phyloP scores from a whole-genome alignment of 2,888 invertebrate genomes.

The Callinectes sapidus region DNA sequence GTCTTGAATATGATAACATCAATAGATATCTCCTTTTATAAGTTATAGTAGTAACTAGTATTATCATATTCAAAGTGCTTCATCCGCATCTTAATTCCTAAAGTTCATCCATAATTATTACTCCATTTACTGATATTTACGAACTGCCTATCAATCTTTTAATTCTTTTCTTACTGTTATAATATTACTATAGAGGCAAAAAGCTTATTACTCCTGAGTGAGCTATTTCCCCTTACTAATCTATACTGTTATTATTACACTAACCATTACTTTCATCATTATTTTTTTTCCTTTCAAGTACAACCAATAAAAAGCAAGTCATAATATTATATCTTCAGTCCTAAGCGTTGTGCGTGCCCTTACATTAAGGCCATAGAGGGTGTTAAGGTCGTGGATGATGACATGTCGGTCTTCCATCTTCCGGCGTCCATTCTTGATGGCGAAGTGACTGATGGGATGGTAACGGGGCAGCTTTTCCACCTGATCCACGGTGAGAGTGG shows the following conservation, averaged over 20 bases:
- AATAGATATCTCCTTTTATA: no score
- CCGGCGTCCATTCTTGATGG: constrained; percentile 88
- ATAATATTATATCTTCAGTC: no score
- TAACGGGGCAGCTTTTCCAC: constrained; percentile 66
- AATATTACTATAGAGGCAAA: background rate
- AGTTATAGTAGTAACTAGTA: background rate
- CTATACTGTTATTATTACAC: no score
- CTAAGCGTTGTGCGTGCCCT: constrained; percentile 7
- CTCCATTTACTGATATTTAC: background rate
- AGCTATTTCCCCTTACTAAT: background rate
- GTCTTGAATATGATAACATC: no score
- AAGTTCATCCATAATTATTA: background rate
- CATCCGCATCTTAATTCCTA: background rate
- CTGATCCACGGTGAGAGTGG: constrained; percentile 54
- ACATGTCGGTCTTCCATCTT: constrained; percentile 95
- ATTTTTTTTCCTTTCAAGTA: no score
- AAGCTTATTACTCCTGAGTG: background rate
- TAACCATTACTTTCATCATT: no score
- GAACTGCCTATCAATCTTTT: background rate
- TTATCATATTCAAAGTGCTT: background rate
- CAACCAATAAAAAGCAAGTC: no score
- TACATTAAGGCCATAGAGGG: constrained; percentile 81
- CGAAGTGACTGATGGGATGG: constrained; percentile 81
- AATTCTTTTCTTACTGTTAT: background rate
- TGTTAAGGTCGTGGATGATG: constrained; percentile 88